A percentile compares a stretch with the other conserved stretches of the same genome.
These are phyloP conservation scores for Eubasilissa splendida DNA, from an alignment of 2,888 invertebrate genomes.

Conservation along the genomic window DNA sequence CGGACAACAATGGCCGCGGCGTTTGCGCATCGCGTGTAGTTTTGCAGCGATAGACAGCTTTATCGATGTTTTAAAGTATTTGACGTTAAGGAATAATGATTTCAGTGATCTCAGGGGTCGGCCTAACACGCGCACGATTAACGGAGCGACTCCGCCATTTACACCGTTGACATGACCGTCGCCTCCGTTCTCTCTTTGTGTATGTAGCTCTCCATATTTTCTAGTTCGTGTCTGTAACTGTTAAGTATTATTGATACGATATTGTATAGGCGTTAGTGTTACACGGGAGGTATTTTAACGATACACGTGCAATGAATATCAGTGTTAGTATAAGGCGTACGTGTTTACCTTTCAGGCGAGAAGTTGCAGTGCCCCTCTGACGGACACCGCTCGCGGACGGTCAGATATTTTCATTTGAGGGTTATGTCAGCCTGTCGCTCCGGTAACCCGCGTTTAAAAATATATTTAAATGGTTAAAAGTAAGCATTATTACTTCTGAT, in stretches of 20 bases:
- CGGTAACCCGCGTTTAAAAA: constrained; percentile 42
- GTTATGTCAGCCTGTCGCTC: constrained; percentile 30
- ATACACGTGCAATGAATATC: constrained; percentile 52
- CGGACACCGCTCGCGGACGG: neutral
- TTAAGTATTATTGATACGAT: constrained; percentile 1
- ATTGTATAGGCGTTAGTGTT: constrained; percentile 35
- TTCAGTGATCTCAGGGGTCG: constrained; percentile 46
- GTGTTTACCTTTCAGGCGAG: neutral
- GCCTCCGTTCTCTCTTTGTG: constrained; percentile 27
- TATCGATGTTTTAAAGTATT: constrained; percentile 56
- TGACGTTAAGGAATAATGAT: constrained; percentile 34
- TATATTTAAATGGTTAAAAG: constrained; percentile 50
- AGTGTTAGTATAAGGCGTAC: constrained; percentile 43
- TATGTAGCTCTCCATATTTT: constrained; percentile 33
- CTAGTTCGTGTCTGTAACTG: constrained; percentile 15
- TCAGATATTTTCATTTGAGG: neutral
- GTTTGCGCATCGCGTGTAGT: constrained; percentile 44
- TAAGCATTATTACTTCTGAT: constrained; percentile 60
- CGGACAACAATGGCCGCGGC: neutral
- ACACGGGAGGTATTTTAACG: constrained; percentile 47
- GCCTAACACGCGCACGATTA: constrained; percentile 45
- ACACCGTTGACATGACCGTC: constrained; percentile 3
- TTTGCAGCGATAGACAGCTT: constrained; percentile 57
- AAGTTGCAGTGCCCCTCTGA: too few relatives aligned
- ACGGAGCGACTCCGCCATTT: constrained; percentile 39